Evolutionary conservation across 1,140 invertebrate species (phyloP).

Genomic region (Uloborus diversus): DNA sequence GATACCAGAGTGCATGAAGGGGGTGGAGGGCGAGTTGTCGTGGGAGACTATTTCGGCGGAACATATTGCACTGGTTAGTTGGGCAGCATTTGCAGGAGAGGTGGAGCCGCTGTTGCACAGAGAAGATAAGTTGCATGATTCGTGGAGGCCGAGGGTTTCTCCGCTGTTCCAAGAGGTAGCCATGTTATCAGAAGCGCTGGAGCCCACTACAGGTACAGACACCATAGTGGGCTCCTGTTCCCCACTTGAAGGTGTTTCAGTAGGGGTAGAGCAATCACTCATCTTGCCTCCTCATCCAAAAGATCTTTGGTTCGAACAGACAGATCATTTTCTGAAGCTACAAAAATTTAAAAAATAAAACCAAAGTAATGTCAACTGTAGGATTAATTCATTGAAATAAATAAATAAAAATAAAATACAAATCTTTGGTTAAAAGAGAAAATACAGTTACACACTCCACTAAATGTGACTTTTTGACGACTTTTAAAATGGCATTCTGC

Average conservation of each 20-base stretch:
- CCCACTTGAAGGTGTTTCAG: constrained; percentile 40
- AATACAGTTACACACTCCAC: no score
- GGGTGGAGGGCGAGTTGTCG: background rate
- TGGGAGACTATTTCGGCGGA: constrained; percentile 3
- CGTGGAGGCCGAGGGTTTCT: background rate
- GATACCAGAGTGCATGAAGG: constrained; percentile 19
- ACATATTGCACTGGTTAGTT: constrained; percentile 23
- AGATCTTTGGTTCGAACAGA: constrained; percentile 9
- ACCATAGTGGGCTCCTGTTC: constrained; percentile 56
- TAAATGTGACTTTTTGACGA: no score
- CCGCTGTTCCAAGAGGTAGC: constrained; percentile 47
- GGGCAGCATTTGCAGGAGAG: constrained; percentile 4
- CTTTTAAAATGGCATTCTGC: no score
- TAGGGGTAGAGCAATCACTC: constrained; percentile 32
- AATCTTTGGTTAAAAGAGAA: no score
- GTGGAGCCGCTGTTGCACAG: background rate
- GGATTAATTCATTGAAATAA: no score
- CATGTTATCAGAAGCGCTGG: constrained; percentile 45
- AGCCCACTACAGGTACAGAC: constrained; percentile 43
- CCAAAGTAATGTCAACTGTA: no score
- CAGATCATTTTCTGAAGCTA: background rate
- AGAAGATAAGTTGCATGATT: constrained; percentile 1
- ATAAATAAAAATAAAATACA: no score
- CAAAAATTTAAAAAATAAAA: background rate
- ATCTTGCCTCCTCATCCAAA: constrained; percentile 13